Evolutionary conservation across 2,888 invertebrate species (phyloP).

Genomic region (Archaeoteleia sp.): DNA sequence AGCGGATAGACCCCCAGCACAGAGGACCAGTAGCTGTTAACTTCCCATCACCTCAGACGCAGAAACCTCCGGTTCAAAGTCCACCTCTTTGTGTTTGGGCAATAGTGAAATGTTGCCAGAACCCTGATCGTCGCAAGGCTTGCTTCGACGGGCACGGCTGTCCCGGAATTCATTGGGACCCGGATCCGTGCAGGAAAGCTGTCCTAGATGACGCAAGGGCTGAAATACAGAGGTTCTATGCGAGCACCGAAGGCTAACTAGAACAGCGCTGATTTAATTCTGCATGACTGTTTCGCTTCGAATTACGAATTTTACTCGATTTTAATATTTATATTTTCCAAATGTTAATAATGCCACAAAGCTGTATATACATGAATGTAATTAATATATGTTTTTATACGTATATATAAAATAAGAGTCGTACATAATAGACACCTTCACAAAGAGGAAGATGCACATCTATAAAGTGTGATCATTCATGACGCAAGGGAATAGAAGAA

Average conservation of each 20-base stretch:
- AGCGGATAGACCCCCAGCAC: slow-evolving; percentile 63
- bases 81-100: slow-evolving; percentile 84
- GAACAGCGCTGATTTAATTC: slow-evolving; percentile 4
- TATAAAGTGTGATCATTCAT: too few relatives aligned
- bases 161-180: slow-evolving; percentile 83
- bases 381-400: too few relatives aligned
- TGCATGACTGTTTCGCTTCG: background rate
- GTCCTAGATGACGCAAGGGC: slow-evolving; percentile 77
- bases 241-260: slow-evolving; percentile 32
- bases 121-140: slow-evolving; percentile 62
- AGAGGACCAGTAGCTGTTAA: slow-evolving; percentile 55
- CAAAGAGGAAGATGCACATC: too few relatives aligned
- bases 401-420: too few relatives aligned
- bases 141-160: slow-evolving; percentile 86
- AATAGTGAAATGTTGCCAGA: slow-evolving; percentile 83
- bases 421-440: too few relatives aligned
- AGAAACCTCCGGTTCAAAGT: slow-evolving; percentile 69
- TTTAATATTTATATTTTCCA: slow-evolving; percentile 5
- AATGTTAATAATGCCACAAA: background rate
- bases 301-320: background rate
- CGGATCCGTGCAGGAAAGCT: slow-evolving; percentile 82
- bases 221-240: slow-evolving; percentile 62
- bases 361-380: background rate
- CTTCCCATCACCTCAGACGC: slow-evolving; percentile 75
- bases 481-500: too few relatives aligned